Evolutionary conservation across 2,113 vertebrate species (phyloP).

Genomic region (Hydrolagus affinis): DNA sequence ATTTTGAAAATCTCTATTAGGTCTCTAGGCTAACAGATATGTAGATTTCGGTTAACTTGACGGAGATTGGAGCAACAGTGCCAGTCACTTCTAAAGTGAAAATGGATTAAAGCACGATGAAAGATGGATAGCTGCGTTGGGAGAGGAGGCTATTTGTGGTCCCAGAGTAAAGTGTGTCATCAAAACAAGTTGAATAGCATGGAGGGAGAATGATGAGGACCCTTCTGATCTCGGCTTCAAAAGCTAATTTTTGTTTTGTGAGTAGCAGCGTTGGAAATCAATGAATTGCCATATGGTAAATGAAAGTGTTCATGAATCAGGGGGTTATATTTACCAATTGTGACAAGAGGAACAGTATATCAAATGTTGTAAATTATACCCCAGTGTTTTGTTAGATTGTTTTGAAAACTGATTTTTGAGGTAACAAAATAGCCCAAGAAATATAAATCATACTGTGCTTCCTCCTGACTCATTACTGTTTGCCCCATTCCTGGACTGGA

Average conservation of each 20-base stretch:
- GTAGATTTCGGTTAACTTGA: neutral
- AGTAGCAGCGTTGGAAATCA: neutral
- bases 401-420: neutral
- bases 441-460: neutral
- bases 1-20: no score
- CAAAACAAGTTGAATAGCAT: neutral
- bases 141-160: neutral
- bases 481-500: neutral
- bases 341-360: no score
- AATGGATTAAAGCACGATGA: neutral
- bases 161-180: neutral
- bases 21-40: no score
- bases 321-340: no score
- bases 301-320: neutral
- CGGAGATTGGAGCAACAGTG: no score
- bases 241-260: neutral
- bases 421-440: neutral
- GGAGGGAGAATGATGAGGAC: no score
- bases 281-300: neutral
- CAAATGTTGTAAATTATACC: no score
- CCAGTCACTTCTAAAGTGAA: neutral
- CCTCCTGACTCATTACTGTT: neutral
- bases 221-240: neutral
- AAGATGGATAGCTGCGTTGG: neutral
- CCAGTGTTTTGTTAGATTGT: neutral